Base-by-base conservation (phyloP, 1,140 invertebrate genomes). In the Psilanteris sp. region DNA sequence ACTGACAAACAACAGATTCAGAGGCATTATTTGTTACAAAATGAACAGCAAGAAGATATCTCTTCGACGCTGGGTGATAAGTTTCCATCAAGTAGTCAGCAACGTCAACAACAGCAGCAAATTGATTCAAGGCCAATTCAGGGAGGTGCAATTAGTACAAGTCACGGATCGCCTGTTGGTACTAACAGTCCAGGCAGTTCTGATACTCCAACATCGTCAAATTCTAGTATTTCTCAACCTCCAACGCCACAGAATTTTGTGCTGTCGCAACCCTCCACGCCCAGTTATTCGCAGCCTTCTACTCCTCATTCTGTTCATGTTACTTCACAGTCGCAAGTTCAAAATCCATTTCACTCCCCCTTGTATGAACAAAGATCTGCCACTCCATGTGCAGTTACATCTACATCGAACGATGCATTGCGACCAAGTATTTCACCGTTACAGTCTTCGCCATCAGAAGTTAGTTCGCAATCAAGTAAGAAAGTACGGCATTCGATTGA, bases 91-190 rank as follows among this genome's bases (percentile, higher is more conserved):
- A 77, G 50, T 57, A 77, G 14, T 61, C 79, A 76, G 10, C 80
- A 78, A 11, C 78, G 79, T 5, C 73, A 67, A 26, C 77, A 62
- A 20, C 83, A 37, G 80, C 89, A 27, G 89, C 83, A 86, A 34
- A 55, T 81, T 9, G 87, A 93, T 80, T 90, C 90, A 7, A 88
- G 92, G 64, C 93, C 93, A 0, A 94, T 94, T 61, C 93, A 94
- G 85, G 93, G 93, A 8, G 93, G 92, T 1, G 91, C 93, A 4
- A 92, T 94, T 3, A 93, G 92, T 76, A 94, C 93, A 1, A 94
- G 93, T 82, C 92, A 93, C 73, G 92, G 92, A 8, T 93, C 92
- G 3, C 91, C 91, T 0, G 88, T 91, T 7, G 91, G 92, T 48
- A 90, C 79, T 1, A 85, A 84, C 18, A 88, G 86, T 72, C 86